Evolutionary conservation across 2,113 vertebrate species (phyloP).

Genomic region (Amia ocellicauda): DNA sequence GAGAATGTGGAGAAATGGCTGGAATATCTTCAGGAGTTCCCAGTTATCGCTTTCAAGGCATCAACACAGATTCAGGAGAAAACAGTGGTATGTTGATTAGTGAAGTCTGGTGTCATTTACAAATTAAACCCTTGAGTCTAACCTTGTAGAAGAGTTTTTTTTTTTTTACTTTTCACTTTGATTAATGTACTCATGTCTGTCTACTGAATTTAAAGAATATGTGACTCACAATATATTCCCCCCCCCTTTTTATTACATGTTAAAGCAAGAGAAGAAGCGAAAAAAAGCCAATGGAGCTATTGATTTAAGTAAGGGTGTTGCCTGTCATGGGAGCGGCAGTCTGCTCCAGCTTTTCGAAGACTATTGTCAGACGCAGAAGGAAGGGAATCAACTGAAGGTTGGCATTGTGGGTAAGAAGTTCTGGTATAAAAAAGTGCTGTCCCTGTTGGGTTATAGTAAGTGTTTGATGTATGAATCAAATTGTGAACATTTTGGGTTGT

Average conservation of each 20-base stretch:
- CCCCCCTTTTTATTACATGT: slow-evolving; percentile 6
- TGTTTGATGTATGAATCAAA: too few species aligned
- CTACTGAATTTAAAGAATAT: too few species aligned
- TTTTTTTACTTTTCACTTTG: too few species aligned
- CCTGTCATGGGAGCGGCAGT: slow-evolving; percentile 62
- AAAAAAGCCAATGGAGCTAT: slow-evolving; percentile 40
- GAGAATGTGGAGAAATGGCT: slow-evolving; percentile 82
- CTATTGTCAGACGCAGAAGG: slow-evolving; percentile 41
- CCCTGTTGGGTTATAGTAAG: too few species aligned
- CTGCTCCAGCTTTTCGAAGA: slow-evolving; percentile 70
- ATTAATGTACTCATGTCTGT: too few species aligned
- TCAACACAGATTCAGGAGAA: slow-evolving; percentile 65
- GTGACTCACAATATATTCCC: too few species aligned
- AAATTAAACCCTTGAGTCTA: too few species aligned
- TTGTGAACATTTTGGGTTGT: too few species aligned
- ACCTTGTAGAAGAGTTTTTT: too few species aligned
- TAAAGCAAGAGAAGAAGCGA: slow-evolving; percentile 60
- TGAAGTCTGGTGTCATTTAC: too few species aligned
- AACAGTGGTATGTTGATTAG: slow-evolving; percentile 57
- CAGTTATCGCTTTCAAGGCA: slow-evolving; percentile 84
- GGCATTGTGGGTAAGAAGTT: slow-evolving; percentile 78
- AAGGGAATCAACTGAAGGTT: slow-evolving; percentile 67
- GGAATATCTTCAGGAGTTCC: slow-evolving; percentile 78
- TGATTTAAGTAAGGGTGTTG: slow-evolving; percentile 53
- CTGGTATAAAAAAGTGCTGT: too few species aligned